These are phyloP conservation scores for Deilephila elpenor DNA, from an alignment of 2,888 invertebrate genomes.

Conservation along the genomic window DNA sequence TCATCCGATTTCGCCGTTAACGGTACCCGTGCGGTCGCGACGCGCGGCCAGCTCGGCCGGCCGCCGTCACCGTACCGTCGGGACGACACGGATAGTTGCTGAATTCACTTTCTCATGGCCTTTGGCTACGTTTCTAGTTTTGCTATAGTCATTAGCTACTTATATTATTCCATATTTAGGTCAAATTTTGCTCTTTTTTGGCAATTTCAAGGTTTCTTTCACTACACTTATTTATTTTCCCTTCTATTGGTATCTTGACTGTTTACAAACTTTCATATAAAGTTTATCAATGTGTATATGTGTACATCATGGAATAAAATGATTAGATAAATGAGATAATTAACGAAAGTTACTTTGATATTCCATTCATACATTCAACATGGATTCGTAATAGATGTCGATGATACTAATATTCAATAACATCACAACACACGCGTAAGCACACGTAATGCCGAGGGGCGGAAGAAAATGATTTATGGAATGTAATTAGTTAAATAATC, in stretches of 20 bases:
- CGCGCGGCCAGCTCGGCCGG: slow-evolving; percentile 1
- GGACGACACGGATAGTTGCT: slow-evolving; percentile 42
- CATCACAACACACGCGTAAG: slow-evolving; percentile 2
- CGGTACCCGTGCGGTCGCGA: slow-evolving; percentile 58
- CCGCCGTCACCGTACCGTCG: slow-evolving; percentile 29
- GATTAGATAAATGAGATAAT: too few species aligned
- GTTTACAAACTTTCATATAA: too few species aligned
- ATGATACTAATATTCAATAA: not conserved
- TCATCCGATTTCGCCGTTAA: slow-evolving; percentile 76
- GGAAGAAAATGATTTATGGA: slow-evolving; percentile 4
- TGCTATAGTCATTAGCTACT: slow-evolving; percentile 29
- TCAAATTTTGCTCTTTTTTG: not conserved
- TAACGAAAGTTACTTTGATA: not conserved
- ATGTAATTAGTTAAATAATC: slow-evolving; percentile 25
- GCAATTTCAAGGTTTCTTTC: not conserved
- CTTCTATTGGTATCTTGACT: too few species aligned
- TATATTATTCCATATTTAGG: slow-evolving; percentile 14
- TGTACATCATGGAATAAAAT: too few species aligned
- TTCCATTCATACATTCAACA: not conserved
- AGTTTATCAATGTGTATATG: too few species aligned
- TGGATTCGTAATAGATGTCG: not conserved
- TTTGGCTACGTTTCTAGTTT: slow-evolving; percentile 41
- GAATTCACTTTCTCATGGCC: slow-evolving; percentile 75
- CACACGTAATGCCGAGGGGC: not conserved
- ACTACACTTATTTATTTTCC: not conserved